phyloP scores from a whole-genome alignment of 2,888 invertebrate genomes.

The Schizotus pectinicornis region DNA sequence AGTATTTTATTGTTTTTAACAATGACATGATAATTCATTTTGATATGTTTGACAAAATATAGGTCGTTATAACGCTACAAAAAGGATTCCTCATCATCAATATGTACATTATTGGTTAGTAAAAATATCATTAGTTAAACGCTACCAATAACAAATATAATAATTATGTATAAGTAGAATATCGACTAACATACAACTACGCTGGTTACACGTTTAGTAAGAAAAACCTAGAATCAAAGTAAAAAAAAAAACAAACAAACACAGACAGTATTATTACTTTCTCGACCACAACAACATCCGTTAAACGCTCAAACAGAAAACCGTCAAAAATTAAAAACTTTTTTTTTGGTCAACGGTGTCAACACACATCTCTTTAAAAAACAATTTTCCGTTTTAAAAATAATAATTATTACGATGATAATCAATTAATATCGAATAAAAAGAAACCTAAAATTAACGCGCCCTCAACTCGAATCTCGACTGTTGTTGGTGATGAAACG shows the following conservation, averaged over 20 bases:
- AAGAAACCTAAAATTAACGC: too few species aligned
- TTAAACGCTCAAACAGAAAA: background rate
- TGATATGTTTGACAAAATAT: constrained; percentile 55
- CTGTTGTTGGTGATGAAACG: constrained; percentile 5
- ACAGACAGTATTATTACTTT: constrained; percentile 5
- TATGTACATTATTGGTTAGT: constrained; percentile 48
- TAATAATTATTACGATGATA: background rate
- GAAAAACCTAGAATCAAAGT: constrained; percentile 20
- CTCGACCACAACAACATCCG: constrained; percentile 21
- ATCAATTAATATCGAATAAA: background rate
- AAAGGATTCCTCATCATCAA: constrained; percentile 37
- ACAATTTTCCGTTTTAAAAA: background rate
- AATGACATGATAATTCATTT: constrained; percentile 35
- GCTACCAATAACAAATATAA: constrained; percentile 32
- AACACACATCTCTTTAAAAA: background rate
- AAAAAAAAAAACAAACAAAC: constrained; percentile 1
- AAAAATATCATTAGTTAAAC: constrained; percentile 41
- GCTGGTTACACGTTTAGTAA: constrained; percentile 24
- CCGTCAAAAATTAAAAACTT: too few species aligned
- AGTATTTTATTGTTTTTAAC: constrained; percentile 32
- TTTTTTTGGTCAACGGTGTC: background rate
- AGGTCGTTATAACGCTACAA: constrained; percentile 47
- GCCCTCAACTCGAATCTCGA: background rate
- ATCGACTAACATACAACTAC: constrained; percentile 31
- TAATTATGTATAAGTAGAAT: constrained; percentile 10